Evolutionary conservation across 2,113 vertebrate genomes (phyloP).

Genomic region (Alligator mississippiensis): DNA sequence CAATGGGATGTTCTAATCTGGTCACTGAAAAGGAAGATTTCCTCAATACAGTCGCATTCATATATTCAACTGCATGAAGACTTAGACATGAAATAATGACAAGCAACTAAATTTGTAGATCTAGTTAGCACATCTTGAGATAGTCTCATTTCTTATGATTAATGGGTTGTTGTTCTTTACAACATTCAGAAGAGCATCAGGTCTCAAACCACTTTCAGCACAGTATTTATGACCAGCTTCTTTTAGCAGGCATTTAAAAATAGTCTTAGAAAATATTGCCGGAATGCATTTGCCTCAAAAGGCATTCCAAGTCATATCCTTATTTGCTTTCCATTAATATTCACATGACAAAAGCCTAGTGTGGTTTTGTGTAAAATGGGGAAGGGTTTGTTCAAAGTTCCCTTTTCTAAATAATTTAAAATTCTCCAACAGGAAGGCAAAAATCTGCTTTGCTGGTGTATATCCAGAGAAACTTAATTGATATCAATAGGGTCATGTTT

Average conservation of each 20-base stretch:
- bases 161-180: conserved; percentile 33
- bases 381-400: background rate
- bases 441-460: background rate
- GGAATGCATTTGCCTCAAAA: background rate
- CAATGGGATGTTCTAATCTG: background rate
- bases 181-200: background rate
- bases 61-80: conserved; percentile 3
- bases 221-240: background rate
- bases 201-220: background rate
- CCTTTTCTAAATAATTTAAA: background rate
- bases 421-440: background rate
- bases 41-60: background rate
- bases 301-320: background rate
- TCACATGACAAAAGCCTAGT: background rate
- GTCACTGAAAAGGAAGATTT: background rate
- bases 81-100: conserved; percentile 1
- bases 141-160: conserved; percentile 9
- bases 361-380: background rate
- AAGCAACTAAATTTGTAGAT: conserved; percentile 8
- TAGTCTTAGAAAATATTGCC: background rate
- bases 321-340: background rate
- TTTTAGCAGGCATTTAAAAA: conserved; percentile 19
- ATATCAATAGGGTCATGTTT: background rate
- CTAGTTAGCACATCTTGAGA: background rate
- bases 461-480: background rate